A percentile compares a stretch with the other conserved stretches of the same genome.
These are phyloP conservation scores for Acronicta aceris DNA, from an alignment of 2,888 invertebrate genomes.

Conservation along the genomic window DNA sequence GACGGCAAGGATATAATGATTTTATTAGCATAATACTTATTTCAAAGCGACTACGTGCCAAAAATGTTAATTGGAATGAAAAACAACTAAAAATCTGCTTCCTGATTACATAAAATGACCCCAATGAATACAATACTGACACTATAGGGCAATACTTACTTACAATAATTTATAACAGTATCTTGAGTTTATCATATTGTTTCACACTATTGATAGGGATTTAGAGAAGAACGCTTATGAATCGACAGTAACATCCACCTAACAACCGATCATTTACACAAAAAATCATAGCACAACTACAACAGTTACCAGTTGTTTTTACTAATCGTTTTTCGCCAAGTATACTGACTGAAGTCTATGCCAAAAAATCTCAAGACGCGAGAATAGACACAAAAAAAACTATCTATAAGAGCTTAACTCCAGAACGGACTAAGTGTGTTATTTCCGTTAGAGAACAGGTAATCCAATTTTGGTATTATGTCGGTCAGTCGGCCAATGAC, in stretches of 20 bases:
- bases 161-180: no score
- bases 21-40: background rate
- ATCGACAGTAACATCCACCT: no score
- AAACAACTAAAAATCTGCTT: background rate
- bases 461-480: constrained; percentile 24
- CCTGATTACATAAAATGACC: constrained; percentile 14
- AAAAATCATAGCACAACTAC: no score
- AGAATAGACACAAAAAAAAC: background rate
- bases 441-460: constrained; percentile 22
- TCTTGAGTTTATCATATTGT: no score
- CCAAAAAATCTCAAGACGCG: no score
- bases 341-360: no score
- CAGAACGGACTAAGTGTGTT: constrained; percentile 11
- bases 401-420: background rate
- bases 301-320: no score
- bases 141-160: no score
- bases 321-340: no score
- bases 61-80: background rate
- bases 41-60: background rate
- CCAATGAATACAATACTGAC: background rate
- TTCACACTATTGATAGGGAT: no score
- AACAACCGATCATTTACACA: no score
- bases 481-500: constrained; percentile 39
- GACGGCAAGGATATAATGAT: background rate
- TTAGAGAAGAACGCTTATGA: no score